Evolutionary conservation across 1,140 invertebrate genomes (phyloP).

Genomic region (Cyclina sinensis): DNA sequence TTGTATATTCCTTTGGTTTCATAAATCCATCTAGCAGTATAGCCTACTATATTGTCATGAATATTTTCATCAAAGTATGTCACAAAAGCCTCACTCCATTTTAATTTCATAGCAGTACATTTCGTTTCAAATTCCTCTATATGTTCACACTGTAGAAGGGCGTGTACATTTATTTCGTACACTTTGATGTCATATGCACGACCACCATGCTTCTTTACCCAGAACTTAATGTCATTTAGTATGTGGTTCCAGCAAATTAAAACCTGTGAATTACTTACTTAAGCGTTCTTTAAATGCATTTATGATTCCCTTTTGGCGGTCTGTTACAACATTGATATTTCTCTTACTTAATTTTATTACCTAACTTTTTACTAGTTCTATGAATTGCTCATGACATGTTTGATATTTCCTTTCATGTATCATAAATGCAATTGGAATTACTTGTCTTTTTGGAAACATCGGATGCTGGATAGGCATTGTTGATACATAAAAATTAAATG

Average conservation of each 20-base stretch:
- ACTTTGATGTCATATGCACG: slow-evolving; percentile 11
- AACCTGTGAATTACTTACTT: background rate
- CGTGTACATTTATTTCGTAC: background rate
- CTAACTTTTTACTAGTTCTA: background rate
- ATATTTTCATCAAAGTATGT: slow-evolving; percentile 20
- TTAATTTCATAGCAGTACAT: slow-evolving; percentile 24
- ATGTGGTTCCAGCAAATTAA: slow-evolving; percentile 17
- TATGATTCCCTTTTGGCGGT: slow-evolving; percentile 22
- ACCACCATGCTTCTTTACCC: slow-evolving; percentile 30
- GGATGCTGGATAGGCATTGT: too few relatives aligned
- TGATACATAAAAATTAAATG: background rate
- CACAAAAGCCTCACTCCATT: slow-evolving; percentile 32
- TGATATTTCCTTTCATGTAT: slow-evolving; percentile 42
- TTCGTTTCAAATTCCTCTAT: slow-evolving; percentile 21
- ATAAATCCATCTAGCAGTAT: background rate
- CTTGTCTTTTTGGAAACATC: too few relatives aligned
- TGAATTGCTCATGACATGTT: slow-evolving; percentile 29
- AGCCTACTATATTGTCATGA: background rate
- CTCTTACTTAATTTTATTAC: background rate
- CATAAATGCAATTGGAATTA: slow-evolving; percentile 19
- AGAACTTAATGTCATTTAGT: background rate
- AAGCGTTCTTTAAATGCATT: background rate
- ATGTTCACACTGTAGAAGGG: slow-evolving; percentile 15
- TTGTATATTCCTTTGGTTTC: slow-evolving; percentile 18
- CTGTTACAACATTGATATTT: background rate